Evolutionary conservation across 2,797 vertebrate species (phyloP), one percentile per base, ranked within the genome.

Genomic region (Pantherophis vulpinus): DNA sequence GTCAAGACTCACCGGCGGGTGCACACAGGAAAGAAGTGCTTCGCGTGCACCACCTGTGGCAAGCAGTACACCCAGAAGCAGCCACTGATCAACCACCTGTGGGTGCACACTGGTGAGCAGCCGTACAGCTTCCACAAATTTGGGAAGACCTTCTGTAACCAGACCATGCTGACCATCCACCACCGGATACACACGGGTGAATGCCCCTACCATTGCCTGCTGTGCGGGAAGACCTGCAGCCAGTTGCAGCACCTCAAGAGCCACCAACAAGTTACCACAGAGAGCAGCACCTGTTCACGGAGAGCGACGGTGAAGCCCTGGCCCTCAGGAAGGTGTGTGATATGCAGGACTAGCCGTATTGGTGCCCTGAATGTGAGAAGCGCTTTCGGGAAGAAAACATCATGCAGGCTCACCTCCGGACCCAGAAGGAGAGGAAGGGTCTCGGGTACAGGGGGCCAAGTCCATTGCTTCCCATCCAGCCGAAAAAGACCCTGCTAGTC

Each of bases 161-260:
- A 42, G 42, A 42, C 4, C 42, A 42, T 42, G 42, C 42, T 42
- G 42, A 42, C 42, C 42, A 42, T 37, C 42, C 95, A 95, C 88
- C 89, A 91, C 55, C 94, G 93, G 5, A 94, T 94, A 89, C 95
- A 95, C 94, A 94, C 94, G 0, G 95, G 94, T 0, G 95, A 94
- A 63, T 63, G 95, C 8, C 96, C 94, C 25, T 93, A 96, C 55
- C 90, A 91, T 90, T 97, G 96, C 91, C 83, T 93, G 3, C 92
- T 93, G 47, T 95, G 95, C 54, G 95, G 94, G 56, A 96, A 96
- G 91, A 42, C 42, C 51, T 96, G 95, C 88, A 94, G 95, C 32
- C 95, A 94, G 92, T 94, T 95, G n/a, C 94, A 95, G 63, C 94
- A 95, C 56, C 94, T 97, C 60, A 94, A 94, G 74, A 37, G 37